Conservation (phyloP, 35 echinoderm and acorn worm species). For the Heliocidaris tuberculata region DNA sequence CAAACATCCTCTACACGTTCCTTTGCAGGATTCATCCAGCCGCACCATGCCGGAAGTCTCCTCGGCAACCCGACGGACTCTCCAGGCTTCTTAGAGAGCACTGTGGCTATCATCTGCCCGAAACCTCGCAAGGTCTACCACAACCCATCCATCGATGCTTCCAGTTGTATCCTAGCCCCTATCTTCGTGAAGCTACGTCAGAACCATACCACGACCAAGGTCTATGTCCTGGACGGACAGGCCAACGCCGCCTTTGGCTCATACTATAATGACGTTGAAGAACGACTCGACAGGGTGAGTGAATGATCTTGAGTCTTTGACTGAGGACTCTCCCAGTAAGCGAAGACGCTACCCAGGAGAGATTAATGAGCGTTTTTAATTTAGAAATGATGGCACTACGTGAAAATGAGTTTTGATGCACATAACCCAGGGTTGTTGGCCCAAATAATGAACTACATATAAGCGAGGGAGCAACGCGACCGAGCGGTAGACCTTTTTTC, state of each 20-base stretch:
- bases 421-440: too few species aligned
- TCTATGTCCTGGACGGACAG: neutral
- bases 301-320: too few species aligned
- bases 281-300: constrained; percentile 1
- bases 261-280: constrained; percentile 41
- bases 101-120: constrained; percentile 41
- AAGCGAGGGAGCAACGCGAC: too few species aligned
- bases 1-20: neutral
- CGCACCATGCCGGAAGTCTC: neutral
- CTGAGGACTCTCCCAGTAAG: neutral
- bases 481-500: too few species aligned
- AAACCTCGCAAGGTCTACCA: neutral
- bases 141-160: neutral
- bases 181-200: constrained; percentile 30
- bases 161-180: neutral
- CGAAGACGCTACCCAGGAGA: too few species aligned
- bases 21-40: neutral
- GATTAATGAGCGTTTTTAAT: too few species aligned
- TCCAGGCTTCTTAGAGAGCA: constrained; percentile 1
- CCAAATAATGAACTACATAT: too few species aligned
- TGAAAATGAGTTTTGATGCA: too few species aligned
- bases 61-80: neutral
- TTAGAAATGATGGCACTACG: too few species aligned
- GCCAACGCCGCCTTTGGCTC: neutral
- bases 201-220: neutral